These are phyloP conservation scores for Bucco capensis DNA, from an alignment of 2,113 vertebrate genomes.

Conservation along the genomic window DNA sequence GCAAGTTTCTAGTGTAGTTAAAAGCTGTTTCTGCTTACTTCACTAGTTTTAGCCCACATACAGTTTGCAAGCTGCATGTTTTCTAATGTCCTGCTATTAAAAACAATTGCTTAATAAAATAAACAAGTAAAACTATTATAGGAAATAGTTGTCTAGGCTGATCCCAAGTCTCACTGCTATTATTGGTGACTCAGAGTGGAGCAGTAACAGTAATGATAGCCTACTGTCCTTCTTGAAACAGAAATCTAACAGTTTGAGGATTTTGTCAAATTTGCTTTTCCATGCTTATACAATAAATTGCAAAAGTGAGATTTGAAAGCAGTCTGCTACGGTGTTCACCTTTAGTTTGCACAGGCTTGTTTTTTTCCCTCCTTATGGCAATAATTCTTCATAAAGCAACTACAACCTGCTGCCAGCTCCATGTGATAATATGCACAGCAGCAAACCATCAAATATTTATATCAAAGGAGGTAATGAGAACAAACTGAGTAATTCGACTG, in stretches of 20 bases:
- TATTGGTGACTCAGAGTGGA: neutral
- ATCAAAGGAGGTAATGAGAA: conserved; percentile 29
- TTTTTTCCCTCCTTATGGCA: neutral
- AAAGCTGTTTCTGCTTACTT: neutral
- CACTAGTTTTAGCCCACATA: neutral
- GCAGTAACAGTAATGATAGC: neutral
- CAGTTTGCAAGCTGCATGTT: neutral
- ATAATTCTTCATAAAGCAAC: neutral
- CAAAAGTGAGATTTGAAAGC: neutral
- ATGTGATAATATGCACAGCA: neutral
- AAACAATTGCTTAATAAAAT: neutral
- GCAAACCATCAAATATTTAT: neutral
- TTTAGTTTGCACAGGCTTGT: neutral
- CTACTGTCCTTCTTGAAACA: neutral
- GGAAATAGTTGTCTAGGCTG: neutral
- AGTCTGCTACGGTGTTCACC: neutral
- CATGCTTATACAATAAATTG: neutral
- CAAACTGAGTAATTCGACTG: neutral
- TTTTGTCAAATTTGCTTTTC: neutral
- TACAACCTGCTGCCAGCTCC: neutral
- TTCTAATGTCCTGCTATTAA: neutral
- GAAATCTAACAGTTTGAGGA: neutral
- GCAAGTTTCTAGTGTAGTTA: neutral
- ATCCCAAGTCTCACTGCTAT: neutral
- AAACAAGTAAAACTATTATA: neutral